Evolutionary conservation across 2,797 vertebrate species (phyloP).

Genomic region (Characodon lateralis): DNA sequence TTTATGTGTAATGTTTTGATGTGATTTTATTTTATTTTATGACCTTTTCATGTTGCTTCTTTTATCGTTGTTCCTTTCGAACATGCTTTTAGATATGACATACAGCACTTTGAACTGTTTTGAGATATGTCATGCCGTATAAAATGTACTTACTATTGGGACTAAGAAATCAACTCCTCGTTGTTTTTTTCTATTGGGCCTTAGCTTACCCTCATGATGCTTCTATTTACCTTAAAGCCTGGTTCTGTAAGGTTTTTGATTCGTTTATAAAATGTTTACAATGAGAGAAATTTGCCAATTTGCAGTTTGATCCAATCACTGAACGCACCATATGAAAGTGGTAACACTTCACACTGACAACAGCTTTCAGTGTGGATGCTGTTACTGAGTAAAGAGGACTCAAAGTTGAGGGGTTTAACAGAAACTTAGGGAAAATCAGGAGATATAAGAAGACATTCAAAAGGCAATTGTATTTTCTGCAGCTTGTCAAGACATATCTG

Average conservation of each 20-base stretch:
- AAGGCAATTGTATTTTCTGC: no score
- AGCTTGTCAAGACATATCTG: no score
- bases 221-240: background rate
- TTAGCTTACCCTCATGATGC: background rate
- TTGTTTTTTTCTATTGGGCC: background rate
- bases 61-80: background rate
- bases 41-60: background rate
- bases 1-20: background rate
- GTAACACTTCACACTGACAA: no score
- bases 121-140: background rate
- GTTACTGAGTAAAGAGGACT: no score
- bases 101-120: background rate
- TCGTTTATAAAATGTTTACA: background rate
- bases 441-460: no score
- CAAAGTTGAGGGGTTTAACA: no score
- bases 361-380: no score
- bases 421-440: no score
- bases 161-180: background rate
- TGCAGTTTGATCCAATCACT: background rate
- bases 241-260: background rate
- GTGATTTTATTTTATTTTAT: background rate
- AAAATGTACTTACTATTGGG: background rate
- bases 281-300: no score
- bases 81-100: background rate
- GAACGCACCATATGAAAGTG: background rate